These are phyloP conservation scores for Premnoplex brunnescens DNA, from an alignment of 2,797 vertebrate species.

Conservation along the genomic window DNA sequence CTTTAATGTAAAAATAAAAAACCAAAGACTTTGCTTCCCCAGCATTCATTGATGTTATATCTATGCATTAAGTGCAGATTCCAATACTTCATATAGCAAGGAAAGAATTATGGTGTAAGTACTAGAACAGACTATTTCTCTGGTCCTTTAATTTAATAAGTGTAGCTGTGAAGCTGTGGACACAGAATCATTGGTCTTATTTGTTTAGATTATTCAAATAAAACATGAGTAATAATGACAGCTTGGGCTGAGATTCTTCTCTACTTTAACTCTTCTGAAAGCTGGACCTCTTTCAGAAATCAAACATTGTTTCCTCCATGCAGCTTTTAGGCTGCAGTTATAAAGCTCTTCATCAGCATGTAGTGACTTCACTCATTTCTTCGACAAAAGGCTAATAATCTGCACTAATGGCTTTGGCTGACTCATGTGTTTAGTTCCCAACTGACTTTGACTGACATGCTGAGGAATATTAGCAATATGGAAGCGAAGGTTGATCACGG, in stretches of 20 bases:
- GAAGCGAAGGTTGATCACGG: not conserved
- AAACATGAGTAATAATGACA: not conserved
- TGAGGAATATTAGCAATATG: not conserved
- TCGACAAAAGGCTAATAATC: constrained; percentile 32
- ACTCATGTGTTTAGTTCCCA: constrained; percentile 17
- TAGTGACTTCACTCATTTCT: constrained; percentile 40
- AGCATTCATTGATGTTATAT: constrained; percentile 18
- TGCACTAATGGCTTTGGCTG: constrained; percentile 28
- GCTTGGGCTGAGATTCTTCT: not conserved
- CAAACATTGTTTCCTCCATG: not conserved
- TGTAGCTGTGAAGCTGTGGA: not conserved
- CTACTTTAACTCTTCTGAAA: constrained; percentile 1
- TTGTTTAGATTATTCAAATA: constrained; percentile 48
- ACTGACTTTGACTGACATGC: constrained; percentile 12
- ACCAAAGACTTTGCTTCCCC: not conserved
- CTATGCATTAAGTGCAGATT: not conserved
- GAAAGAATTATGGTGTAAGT: constrained; percentile 12
- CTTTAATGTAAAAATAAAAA: constrained; percentile 56
- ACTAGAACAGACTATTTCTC: not conserved
- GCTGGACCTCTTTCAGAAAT: not conserved
- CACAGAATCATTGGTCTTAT: not conserved
- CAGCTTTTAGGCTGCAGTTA: not conserved
- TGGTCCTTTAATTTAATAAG: constrained; percentile 14
- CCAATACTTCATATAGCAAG: constrained; percentile 5
- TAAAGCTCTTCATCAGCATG: constrained; percentile 19